Evolutionary conservation across 2,113 vertebrate genomes (phyloP).

Genomic region (Albula goreensis): DNA sequence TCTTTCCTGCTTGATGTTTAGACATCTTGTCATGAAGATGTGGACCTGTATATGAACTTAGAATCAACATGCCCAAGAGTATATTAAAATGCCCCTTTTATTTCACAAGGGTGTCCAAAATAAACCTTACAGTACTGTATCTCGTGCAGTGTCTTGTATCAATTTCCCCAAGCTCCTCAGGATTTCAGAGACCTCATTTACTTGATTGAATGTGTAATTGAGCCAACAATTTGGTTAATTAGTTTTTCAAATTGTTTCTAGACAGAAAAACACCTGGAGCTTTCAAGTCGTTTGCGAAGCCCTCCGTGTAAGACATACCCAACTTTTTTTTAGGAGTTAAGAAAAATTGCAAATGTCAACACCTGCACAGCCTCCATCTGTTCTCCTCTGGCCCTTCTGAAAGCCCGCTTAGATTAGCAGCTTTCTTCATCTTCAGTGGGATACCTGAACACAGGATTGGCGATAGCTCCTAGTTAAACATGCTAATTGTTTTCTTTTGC

Average conservation of each 20-base stretch:
- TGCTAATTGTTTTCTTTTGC: not conserved
- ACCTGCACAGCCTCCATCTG: constrained; percentile 1
- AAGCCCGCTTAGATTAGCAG: not conserved
- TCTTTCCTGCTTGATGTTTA: constrained; percentile 6
- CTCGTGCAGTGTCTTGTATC: not conserved
- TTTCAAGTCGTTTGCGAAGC: constrained; percentile 10
- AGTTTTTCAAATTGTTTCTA: not conserved
- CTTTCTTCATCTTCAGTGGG: not conserved
- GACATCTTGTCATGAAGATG: not conserved
- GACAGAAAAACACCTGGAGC: not conserved
- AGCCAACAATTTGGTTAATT: constrained; percentile 15
- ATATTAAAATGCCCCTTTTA: not conserved
- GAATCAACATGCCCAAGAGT: not conserved
- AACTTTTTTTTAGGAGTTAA: not conserved
- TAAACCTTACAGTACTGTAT: not conserved
- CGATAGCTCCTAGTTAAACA: not conserved
- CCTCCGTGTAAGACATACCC: not conserved
- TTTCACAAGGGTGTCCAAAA: not conserved
- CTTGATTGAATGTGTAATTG: constrained; percentile 27
- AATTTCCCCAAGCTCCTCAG: not conserved
- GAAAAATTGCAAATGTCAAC: not conserved
- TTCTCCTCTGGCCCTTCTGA: not conserved
- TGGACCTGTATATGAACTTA: too few species aligned
- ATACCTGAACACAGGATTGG: not conserved
- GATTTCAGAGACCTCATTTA: constrained; percentile 8